Base-by-base conservation (phyloP, 2,113 vertebrate genomes). In the Pseudorasbora parva region DNA sequence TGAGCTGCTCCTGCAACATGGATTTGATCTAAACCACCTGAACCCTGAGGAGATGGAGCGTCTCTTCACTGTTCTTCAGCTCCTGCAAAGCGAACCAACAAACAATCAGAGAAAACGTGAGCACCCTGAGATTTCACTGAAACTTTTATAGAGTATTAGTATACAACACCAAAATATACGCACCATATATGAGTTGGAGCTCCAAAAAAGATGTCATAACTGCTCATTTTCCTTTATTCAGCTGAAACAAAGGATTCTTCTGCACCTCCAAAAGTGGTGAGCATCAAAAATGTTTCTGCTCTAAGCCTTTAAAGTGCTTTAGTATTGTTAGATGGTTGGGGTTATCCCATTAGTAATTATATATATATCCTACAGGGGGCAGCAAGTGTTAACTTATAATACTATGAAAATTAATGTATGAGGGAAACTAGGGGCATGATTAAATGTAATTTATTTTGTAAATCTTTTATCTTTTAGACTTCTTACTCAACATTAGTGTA, bases 11-110 rank as follows among this genome's bases (percentile, higher is more conserved):
- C 92, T 95, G 0, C 94, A 93, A 88, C 95, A 96, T 0, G 95
- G 95, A n/a, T 89, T 97, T 11, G 94, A 95, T 33, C 78, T 96
- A 66, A 94, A 92, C 0, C 95, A 97, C 57, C 78, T 97, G 90
- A 95, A 93, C 57, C 92, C 94, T 0, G 93, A 94, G 85, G 95
- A 97, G 89, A 92, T 94, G 27, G 93, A 93, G 68, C 93, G 93
- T 54, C 93, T 96, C 71, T 93, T 94, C 0, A 75, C 91, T 3
- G 89, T 96, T 27, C 91, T 98, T 54, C 96, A 95, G 82, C 90
- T 96, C 85, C 94, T 96, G 77, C 96, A 95, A 88, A 88, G 90
- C 56, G 92, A 93, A 11, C 21, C 64, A 27, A 30, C 74, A 62
- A 83, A 30, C 45, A 49, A 66, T 68, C 81, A 62, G 5, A 82